Evolutionary conservation across 2,797 vertebrate genomes (phyloP).

Genomic region (Harpagifer antarcticus): DNA sequence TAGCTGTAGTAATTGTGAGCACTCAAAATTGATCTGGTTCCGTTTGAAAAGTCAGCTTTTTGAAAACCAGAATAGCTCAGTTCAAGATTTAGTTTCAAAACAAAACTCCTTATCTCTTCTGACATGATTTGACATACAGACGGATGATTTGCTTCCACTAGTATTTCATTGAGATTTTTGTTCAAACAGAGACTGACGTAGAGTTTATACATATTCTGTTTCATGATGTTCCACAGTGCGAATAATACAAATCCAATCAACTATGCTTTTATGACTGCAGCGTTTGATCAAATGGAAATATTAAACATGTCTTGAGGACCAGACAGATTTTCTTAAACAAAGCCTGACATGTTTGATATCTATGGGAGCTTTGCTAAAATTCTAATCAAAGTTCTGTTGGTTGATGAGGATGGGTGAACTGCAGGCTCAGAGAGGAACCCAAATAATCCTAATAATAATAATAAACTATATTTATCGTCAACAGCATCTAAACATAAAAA

Average conservation of each 20-base stretch:
- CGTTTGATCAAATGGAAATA: not conserved
- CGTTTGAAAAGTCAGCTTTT: too few relatives aligned
- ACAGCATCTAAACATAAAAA: too few relatives aligned
- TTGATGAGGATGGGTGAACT: not conserved
- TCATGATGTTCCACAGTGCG: not conserved
- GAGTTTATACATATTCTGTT: not conserved
- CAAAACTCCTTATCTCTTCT: too few relatives aligned
- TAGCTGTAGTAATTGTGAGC: not conserved
- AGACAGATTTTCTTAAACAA: not conserved
- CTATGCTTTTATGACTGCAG: not conserved
- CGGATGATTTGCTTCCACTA: too few relatives aligned
- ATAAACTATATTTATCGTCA: too few relatives aligned
- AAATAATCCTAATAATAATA: constrained; percentile 9
- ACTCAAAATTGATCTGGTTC: too few relatives aligned
- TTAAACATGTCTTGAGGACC: not conserved
- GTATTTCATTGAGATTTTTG: too few relatives aligned
- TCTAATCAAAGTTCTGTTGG: not conserved
- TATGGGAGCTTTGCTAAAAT: not conserved
- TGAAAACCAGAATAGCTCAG: too few relatives aligned
- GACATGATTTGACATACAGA: too few relatives aligned
- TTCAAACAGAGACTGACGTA: too few relatives aligned
- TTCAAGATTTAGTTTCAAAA: too few relatives aligned
- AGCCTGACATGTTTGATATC: not conserved
- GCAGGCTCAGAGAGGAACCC: not conserved
- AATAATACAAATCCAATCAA: constrained; percentile 1